Conservation (phyloP, 64 coral and sea anemone species). For the Stylophora pistillata region DNA sequence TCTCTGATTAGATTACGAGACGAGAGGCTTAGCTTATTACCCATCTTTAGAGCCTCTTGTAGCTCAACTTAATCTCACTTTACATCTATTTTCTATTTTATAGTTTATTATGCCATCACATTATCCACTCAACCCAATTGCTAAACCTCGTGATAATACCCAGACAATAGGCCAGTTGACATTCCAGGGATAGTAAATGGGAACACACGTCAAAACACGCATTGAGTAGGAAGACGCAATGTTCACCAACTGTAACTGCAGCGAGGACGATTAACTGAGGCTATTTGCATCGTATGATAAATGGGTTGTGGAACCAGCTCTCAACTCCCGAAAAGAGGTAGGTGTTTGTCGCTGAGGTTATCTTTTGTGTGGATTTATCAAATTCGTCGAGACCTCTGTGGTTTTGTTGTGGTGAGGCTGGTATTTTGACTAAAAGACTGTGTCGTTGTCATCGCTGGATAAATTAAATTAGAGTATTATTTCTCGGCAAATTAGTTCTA, state of each 20-base stretch:
- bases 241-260: background rate
- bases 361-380: background rate
- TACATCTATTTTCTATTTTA: background rate
- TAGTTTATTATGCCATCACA: slow-evolving; percentile 7
- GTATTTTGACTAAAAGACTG: background rate
- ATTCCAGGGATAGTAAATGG: slow-evolving; percentile 26
- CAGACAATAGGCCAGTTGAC: slow-evolving; percentile 33
- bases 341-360: background rate
- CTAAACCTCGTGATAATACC: slow-evolving; percentile 1
- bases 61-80: slow-evolving; percentile 9
- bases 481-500: background rate
- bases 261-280: background rate
- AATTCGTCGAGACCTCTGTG: background rate
- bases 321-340: slow-evolving; percentile 3
- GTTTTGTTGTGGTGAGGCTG: slow-evolving; percentile 25
- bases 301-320: slow-evolving; percentile 47
- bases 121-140: slow-evolving; percentile 32
- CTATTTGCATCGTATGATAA: background rate
- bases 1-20: background rate
- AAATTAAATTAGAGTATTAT: background rate
- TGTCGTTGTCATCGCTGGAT: background rate
- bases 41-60: background rate
- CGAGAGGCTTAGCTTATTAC: background rate
- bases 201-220: slow-evolving; percentile 23
- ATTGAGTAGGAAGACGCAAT: background rate